Base-by-base conservation (phyloP, 1,140 invertebrate genomes). In the Drosophila chauvacae region DNA sequence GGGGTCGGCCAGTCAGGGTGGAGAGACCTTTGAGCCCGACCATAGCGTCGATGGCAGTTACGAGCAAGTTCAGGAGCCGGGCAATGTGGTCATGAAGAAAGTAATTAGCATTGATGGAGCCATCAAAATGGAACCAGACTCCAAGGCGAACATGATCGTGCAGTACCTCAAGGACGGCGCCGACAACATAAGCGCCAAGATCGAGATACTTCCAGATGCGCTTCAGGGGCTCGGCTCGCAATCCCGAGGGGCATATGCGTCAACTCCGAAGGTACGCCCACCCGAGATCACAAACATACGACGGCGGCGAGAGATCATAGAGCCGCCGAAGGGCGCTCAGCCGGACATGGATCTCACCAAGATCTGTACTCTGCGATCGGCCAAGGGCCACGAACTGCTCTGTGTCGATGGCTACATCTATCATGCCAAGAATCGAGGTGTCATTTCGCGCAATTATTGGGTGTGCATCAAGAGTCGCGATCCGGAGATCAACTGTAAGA, bases 361-460 rank as follows among this genome's bases (percentile, higher is more conserved):
- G 65, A 90, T 90, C 35, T 91, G 91, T 39, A 92, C 77, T 4
- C 57, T 92, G 7, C 87, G 91, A 11, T 92, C 91, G 20, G 91
- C 91, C 23, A 92, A 92, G 37, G 91, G 91, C 20, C 78, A 80
- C 23, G 91, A 91, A 57, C 80, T 92, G 58, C 65, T 92, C 10
- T 92, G 91, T 23, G 87, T 92, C 4, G 91, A 92, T 63, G 91
- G 91, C 20, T 92, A 81, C 48, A 92, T 92, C 26, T 92, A 90
- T 74, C 84, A 92, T 65, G 82, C 88, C 18, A 92, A 90, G 62
- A 91, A 91, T 60, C 76, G 80, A n/a, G 84, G 81, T 0, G 65
- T 80, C 0, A 91, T 88, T n/a, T 83, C 81, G 5, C 91, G 91
- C 13, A 92, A 80, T 18, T 92, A 92, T 63, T 92, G 91, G 91